Conservation (phyloP, 1,140 invertebrate genomes). For the Ladona fulva region DNA sequence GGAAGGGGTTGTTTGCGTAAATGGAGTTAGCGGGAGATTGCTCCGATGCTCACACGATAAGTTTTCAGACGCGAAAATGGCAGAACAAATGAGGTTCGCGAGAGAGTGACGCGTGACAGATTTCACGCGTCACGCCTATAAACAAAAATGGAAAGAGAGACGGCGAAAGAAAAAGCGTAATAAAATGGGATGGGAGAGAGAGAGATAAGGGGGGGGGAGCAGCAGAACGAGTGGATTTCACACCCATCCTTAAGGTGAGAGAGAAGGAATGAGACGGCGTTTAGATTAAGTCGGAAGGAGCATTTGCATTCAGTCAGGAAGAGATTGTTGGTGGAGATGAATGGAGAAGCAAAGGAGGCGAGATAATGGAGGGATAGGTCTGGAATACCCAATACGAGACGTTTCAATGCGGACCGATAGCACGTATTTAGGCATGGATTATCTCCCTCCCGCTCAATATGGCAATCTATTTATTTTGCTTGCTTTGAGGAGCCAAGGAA, state of each 20-base stretch:
- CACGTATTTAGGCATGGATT: conserved; percentile 5
- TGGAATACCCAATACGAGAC: neutral
- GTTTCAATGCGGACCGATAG: neutral
- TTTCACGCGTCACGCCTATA: neutral
- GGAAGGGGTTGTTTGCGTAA: no score
- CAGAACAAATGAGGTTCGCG: neutral
- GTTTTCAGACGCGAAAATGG: neutral
- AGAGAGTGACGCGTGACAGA: neutral
- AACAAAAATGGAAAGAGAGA: neutral
- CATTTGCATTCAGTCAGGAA: neutral
- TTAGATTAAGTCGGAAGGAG: conserved; percentile 1
- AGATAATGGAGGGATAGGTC: neutral
- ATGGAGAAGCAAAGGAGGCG: neutral
- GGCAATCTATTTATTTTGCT: neutral
- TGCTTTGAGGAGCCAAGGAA: no score
- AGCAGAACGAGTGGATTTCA: neutral
- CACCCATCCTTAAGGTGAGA: no score
- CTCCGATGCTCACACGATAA: neutral
- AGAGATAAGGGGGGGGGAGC: neutral
- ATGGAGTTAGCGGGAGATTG: neutral
- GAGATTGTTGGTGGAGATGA: conserved; percentile 8
- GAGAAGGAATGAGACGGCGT: neutral
- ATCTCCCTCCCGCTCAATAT: neutral
- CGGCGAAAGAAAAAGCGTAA: neutral
- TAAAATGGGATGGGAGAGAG: neutral